Evolutionary conservation across 1,140 invertebrate species (phyloP).

Genomic region (Meloidogyne exigua): DNA sequence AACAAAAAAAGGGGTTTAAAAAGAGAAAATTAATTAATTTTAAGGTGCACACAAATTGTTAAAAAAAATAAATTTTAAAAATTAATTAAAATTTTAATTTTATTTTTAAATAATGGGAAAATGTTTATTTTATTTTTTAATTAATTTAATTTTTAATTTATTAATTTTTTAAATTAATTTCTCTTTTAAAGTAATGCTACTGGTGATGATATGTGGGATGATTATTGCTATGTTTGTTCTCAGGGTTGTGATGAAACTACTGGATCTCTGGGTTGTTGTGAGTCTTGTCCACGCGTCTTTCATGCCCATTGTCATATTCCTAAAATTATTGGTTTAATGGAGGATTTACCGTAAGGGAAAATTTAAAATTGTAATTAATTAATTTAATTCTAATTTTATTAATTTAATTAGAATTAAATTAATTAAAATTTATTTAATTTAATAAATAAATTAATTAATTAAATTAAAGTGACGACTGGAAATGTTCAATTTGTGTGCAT

Average conservation of each 20-base stretch:
- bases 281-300: slow-evolving; percentile 41
- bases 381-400: too few species aligned
- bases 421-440: too few species aligned
- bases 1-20: background rate
- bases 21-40: background rate
- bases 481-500: slow-evolving; percentile 35
- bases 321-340: slow-evolving; percentile 24
- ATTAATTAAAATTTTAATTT: too few species aligned
- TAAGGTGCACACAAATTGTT: too few species aligned
- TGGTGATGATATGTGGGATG: slow-evolving; percentile 42
- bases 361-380: too few species aligned
- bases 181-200: background rate
- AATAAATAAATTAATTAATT: too few species aligned
- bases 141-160: background rate
- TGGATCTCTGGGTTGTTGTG: slow-evolving; percentile 44
- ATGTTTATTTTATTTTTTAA: too few species aligned
- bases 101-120: too few species aligned
- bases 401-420: too few species aligned
- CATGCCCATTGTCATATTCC: slow-evolving; percentile 47
- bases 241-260: slow-evolving; percentile 48
- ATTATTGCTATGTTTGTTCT: slow-evolving; percentile 47
- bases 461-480: slow-evolving; percentile 50
- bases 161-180: background rate
- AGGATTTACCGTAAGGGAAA: slow-evolving; percentile 40
- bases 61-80: too few species aligned